Evolutionary conservation across 2,797 vertebrate species (phyloP).

Genomic region (Phrynocephalus guinanensis): DNA sequence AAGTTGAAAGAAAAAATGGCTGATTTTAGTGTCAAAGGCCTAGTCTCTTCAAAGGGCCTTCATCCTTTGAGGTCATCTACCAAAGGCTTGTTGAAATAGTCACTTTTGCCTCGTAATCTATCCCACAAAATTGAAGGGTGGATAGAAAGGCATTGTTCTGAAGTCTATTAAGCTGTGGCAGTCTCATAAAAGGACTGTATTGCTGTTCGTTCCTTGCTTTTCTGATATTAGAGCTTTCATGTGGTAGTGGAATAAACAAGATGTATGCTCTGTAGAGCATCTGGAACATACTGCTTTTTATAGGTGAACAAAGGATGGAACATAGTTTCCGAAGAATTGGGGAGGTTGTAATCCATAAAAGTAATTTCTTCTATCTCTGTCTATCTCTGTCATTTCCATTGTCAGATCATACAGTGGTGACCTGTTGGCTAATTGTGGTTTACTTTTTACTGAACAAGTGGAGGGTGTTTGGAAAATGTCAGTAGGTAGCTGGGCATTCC

Average conservation of each 20-base stretch:
- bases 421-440: not conserved
- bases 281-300: not conserved
- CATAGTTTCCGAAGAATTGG: no score
- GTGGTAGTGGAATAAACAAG: not conserved
- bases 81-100: slow-evolving; percentile 5
- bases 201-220: not conserved
- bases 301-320: no score
- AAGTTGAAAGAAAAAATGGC: not conserved
- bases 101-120: not conserved
- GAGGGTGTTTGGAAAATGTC: not conserved
- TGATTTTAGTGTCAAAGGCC: not conserved
- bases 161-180: not conserved
- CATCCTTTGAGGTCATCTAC: not conserved
- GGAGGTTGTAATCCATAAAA: no score
- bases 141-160: not conserved
- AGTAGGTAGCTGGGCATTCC: not conserved
- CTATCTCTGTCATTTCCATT: not conserved
- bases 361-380: no score
- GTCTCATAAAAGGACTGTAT: not conserved
- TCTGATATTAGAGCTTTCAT: not conserved
- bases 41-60: not conserved
- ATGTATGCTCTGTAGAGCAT: not conserved
- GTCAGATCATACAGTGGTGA: not conserved
- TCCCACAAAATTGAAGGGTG: not conserved
- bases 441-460: not conserved